These are phyloP conservation scores for Cistogaster globosa DNA, from an alignment of 2,888 invertebrate genomes.

Conservation along the genomic window DNA sequence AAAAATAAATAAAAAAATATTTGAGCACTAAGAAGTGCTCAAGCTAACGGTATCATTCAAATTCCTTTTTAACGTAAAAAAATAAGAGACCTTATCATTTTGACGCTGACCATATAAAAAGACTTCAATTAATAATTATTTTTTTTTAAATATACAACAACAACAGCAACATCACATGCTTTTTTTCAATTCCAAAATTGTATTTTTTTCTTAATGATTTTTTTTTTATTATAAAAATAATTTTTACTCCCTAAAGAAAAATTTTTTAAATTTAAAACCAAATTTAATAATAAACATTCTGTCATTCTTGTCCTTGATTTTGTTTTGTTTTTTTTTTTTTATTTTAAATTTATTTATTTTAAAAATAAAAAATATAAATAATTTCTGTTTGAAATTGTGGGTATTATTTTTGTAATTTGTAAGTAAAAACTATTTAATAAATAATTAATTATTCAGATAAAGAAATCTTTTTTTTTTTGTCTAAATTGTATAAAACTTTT, in stretches of 20 bases:
- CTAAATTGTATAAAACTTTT: conserved; percentile 69
- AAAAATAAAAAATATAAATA: conserved; percentile 20
- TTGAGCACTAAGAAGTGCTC: too few relatives aligned
- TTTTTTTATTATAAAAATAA: conserved; percentile 76
- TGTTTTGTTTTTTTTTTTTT: background rate
- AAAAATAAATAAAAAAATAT: too few relatives aligned
- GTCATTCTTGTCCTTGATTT: conserved; percentile 37
- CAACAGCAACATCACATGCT: conserved; percentile 28
- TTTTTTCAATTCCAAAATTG: conserved; percentile 5
- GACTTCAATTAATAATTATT: too few relatives aligned
- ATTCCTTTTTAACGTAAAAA: too few relatives aligned
- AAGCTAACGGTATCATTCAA: too few relatives aligned
- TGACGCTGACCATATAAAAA: too few relatives aligned
- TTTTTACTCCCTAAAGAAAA: conserved; percentile 81
- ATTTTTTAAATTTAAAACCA: conserved; percentile 55
- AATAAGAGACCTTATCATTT: too few relatives aligned
- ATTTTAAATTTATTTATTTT: conserved; percentile 31
- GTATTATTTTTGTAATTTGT: conserved; percentile 53
- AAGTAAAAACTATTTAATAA: conserved; percentile 25
- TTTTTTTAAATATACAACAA: background rate
- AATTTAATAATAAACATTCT: conserved; percentile 16
- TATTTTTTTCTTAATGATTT: conserved; percentile 74
- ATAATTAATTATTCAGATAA: conserved; percentile 21
- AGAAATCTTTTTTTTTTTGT: conserved; percentile 25
- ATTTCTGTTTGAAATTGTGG: conserved; percentile 25